Base-by-base conservation (phyloP, 2,797 vertebrate genomes). In the Pipistrellus kuhlii region DNA sequence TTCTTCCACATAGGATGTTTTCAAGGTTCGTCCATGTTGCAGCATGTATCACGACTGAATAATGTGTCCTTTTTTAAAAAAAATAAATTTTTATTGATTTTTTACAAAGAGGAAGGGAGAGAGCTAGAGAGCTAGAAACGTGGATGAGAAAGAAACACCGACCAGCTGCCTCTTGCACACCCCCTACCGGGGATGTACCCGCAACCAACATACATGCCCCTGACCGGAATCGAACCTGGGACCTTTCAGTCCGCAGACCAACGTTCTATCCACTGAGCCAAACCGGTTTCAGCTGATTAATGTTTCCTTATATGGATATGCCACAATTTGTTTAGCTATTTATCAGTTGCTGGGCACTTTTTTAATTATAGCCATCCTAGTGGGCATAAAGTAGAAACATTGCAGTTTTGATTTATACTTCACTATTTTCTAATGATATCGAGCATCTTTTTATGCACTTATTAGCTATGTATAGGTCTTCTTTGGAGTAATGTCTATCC, bases 401-500 rank as follows among this genome's bases (percentile, higher is more conserved):
- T 77, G 23, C 46, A 17, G 23, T 75, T 95, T 81, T 87, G 32
- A 57, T 76, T 84, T 88, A 4, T 27, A 77, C 85, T 90, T 85
- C 32, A 59, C 21, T 80, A 1, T 51, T 81, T 6, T 46, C 27
- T 66, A 14, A 41, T 88, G 55, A 21, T 80, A 30, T 13, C 3
- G 48, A 84, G 27, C 9, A 38, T 57, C 71, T 78, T 85, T 88
- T 78, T 35, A 62, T 68, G 32, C 71, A 41, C 53, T 86, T 89
- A 46, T 4, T 81, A 15, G 21, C 57, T 23, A 62, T 77, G 46
- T 82, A 11, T 62, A 2, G 69, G 41, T 38, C 48, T 85, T 66
- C 17, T 76, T 77, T 85, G 32, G 15, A 69, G 25, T 46, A 91
- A 44, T 66, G 7, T 62, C 68, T 84, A 27, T 81, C 66, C 10